These are phyloP conservation scores for Plecturocebus donacophilus DNA, from an alignment of 2,113 vertebrate genomes.

Conservation along the genomic window DNA sequence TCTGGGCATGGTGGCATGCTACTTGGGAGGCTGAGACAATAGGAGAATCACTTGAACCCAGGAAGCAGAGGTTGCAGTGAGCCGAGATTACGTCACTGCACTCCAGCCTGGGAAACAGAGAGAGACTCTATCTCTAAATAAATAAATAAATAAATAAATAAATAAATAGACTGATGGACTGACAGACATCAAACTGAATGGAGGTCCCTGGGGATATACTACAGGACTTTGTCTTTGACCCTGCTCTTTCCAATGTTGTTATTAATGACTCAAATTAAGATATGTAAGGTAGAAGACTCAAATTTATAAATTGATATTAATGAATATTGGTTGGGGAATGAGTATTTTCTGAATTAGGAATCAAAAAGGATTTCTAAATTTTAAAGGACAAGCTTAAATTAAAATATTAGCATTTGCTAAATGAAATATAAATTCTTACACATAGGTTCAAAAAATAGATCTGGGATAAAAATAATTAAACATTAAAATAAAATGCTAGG, in stretches of 20 bases:
- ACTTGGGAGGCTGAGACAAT: no score
- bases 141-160: no score
- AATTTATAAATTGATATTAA: not conserved
- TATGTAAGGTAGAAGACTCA: not conserved
- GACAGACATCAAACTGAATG: not conserved
- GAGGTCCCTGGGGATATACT: not conserved
- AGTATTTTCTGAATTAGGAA: conserved; percentile 7
- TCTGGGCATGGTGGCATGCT: no score
- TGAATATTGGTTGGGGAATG: not conserved
- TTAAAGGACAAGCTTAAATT: conserved; percentile 24
- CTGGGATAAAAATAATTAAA: not conserved
- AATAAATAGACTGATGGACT: not conserved
- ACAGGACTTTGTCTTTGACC: not conserved
- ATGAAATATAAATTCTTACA: conserved; percentile 11
- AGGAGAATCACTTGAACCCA: no score
- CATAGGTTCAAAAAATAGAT: not conserved
- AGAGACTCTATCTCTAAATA: no score
- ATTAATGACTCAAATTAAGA: not conserved
- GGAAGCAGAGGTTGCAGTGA: no score
- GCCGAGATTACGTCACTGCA: no score
- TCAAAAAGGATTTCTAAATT: conserved; percentile 32
- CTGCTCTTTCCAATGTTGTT: not conserved
- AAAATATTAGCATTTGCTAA: conserved; percentile 18
- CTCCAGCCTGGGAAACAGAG: no score
- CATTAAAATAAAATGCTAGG: not conserved